These are phyloP conservation scores for Medauroidea extradentata DNA, from an alignment of 1,140 invertebrate genomes.

Conservation along the genomic window DNA sequence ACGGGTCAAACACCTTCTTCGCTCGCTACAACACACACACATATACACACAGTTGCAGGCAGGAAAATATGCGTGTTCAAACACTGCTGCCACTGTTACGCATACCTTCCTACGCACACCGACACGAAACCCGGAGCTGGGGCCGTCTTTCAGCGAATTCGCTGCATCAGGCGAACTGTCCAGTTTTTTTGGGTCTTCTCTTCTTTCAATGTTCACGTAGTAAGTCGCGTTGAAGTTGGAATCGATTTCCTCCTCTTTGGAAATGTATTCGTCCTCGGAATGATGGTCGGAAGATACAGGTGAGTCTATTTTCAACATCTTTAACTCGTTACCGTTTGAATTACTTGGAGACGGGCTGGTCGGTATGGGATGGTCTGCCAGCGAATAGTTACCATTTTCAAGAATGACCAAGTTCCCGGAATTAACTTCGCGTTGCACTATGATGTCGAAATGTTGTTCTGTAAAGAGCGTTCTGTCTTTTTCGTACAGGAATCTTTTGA, in stretches of 20 bases:
- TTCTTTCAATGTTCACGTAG: no score
- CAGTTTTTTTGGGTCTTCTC: no score
- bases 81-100: not conserved
- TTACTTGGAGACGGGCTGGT: not conserved
- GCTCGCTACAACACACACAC: constrained; percentile 46
- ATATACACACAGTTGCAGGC: not conserved
- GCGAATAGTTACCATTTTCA: constrained; percentile 60
- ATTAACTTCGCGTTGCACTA: constrained; percentile 60
- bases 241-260: not conserved
- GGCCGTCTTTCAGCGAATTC: not conserved
- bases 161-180: no score
- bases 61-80: not conserved
- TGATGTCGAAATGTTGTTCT: constrained; percentile 57
- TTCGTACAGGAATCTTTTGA: constrained; percentile 57
- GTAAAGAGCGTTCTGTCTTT: constrained; percentile 59
- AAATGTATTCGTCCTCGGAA: not conserved
- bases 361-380: constrained; percentile 40
- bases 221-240: not conserved
- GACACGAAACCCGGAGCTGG: constrained; percentile 10
- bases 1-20: constrained; percentile 75
- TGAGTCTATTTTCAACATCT: constrained; percentile 9
- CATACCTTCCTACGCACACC: constrained; percentile 17
- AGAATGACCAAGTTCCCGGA: constrained; percentile 61
- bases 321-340: not conserved
- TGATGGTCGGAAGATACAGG: not conserved